Conservation (phyloP, 1,140 invertebrate species). For the Schlechtendalia chinensis region DNA sequence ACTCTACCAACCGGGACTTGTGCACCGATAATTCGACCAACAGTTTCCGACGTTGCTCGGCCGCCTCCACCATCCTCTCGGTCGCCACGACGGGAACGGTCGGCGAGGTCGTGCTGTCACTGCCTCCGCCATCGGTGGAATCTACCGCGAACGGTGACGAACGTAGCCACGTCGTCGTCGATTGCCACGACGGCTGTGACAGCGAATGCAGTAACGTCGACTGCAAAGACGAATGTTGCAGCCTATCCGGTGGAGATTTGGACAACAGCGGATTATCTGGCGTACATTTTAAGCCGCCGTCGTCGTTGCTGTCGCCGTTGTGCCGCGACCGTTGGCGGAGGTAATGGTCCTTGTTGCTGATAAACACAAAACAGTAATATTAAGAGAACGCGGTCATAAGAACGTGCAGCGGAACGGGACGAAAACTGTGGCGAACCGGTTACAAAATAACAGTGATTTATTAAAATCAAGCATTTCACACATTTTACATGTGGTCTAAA, state of each 20-base stretch:
- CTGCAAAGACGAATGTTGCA: neutral
- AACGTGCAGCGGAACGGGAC: too few relatives aligned
- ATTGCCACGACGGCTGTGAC: neutral
- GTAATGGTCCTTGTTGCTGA: neutral
- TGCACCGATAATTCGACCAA: conserved; percentile 15
- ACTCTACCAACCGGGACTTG: conserved; percentile 28
- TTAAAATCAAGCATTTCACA: too few relatives aligned
- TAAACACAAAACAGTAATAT: neutral
- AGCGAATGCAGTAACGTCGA: neutral
- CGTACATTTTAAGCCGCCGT: neutral
- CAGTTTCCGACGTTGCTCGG: conserved; percentile 4
- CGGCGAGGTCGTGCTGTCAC: neutral
- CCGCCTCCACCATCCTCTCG: neutral
- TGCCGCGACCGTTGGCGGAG: neutral
- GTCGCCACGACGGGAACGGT: neutral
- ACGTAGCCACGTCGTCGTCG: conserved; percentile 10
- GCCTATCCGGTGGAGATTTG: neutral
- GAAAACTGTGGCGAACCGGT: too few relatives aligned
- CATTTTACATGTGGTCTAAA: too few relatives aligned
- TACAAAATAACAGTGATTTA: neutral
- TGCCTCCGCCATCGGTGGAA: neutral
- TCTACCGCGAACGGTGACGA: neutral
- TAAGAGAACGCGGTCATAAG: neutral
- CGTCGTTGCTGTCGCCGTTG: neutral
- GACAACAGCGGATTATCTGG: neutral